Conservation (phyloP, 1,140 invertebrate genomes). For the Aphis craccivora region DNA sequence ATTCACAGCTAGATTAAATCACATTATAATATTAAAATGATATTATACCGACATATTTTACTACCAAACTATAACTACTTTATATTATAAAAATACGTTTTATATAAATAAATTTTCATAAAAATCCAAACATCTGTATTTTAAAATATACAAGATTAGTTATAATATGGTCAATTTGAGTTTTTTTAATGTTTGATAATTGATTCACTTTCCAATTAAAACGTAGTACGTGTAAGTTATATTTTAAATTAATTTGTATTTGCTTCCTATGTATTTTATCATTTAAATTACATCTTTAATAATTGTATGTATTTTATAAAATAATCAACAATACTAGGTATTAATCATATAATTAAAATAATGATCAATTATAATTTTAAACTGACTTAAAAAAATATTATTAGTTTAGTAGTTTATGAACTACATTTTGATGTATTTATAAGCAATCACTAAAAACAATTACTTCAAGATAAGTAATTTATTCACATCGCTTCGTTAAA, state of each 20-base stretch:
- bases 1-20: background rate
- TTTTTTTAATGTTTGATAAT: background rate
- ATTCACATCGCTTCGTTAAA: background rate
- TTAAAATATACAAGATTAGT: background rate
- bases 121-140: too few relatives aligned
- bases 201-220: background rate
- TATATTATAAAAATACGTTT: background rate
- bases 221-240: background rate
- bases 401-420: background rate
- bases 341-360: background rate
- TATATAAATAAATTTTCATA: too few relatives aligned
- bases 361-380: background rate
- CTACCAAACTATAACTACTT: background rate
- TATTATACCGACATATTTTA: background rate
- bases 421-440: background rate
- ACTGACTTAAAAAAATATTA: background rate
- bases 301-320: background rate
- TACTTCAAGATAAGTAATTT: background rate
- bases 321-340: background rate
- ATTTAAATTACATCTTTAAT: background rate
- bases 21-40: background rate
- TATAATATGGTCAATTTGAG: background rate
- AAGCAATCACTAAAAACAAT: background rate
- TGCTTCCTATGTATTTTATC: background rate
- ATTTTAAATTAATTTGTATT: background rate